Percentiles rank a stretch among this genome's conserved stretches.
phyloP scores from a whole-genome alignment of 2,888 invertebrate species.

The Nomada flava region DNA sequence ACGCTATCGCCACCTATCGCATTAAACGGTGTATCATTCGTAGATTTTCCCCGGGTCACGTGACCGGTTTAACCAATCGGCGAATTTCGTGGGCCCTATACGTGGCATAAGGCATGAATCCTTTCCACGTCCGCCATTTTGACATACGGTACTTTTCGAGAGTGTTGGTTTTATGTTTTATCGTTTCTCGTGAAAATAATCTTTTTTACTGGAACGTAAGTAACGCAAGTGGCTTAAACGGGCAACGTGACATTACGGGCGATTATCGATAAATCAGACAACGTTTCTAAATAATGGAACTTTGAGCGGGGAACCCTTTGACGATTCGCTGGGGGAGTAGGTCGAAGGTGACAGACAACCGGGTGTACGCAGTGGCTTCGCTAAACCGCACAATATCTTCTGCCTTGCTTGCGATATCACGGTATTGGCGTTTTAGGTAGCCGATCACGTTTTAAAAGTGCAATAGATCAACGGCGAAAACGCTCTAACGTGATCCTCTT shows the following conservation, averaged over 20 bases:
- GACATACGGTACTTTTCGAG: constrained; percentile 90
- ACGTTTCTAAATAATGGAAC: constrained; percentile 64
- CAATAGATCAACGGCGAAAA: constrained; percentile 63
- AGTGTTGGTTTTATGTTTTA: constrained; percentile 89
- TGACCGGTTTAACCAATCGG: constrained; percentile 76
- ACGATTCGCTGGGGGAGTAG: constrained; percentile 78
- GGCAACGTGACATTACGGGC: constrained; percentile 59
- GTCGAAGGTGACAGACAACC: constrained; percentile 82
- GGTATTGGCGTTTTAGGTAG: constrained; percentile 68
- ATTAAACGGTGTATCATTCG: background rate
- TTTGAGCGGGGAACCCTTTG: constrained; percentile 67
- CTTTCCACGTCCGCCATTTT: constrained; percentile 94
- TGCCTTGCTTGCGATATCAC: constrained; percentile 65
- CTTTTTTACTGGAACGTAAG: constrained; percentile 85
- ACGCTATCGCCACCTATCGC: constrained; percentile 51
- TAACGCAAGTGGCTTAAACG: constrained; percentile 74
- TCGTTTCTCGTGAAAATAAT: constrained; percentile 87
- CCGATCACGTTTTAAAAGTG: constrained; percentile 65
- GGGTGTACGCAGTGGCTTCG: constrained; percentile 79
- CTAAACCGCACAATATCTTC: constrained; percentile 69
- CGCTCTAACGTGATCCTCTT: constrained; percentile 61
- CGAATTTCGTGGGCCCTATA: constrained; percentile 86
- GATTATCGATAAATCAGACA: constrained; percentile 53
- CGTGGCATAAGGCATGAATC: constrained; percentile 92
- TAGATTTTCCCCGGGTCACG: constrained; percentile 68